phyloP scores from a whole-genome alignment of 2,888 invertebrate genomes.

The Achlya flavicornis region DNA sequence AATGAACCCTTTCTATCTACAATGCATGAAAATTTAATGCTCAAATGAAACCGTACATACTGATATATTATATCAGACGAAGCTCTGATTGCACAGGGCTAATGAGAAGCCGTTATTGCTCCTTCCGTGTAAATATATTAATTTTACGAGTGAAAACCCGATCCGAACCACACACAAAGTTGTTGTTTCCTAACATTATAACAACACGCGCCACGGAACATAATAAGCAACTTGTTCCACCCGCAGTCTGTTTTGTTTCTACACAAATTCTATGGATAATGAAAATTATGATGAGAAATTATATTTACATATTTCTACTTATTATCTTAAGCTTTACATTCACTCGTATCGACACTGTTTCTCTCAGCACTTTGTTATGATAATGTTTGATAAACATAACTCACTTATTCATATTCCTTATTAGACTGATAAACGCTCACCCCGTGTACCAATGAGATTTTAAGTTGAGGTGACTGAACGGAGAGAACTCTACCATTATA shows the following conservation, averaged over 20 bases:
- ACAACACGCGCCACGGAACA: constrained; percentile 47
- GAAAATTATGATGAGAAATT: constrained; percentile 40
- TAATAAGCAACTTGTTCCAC: constrained; percentile 46
- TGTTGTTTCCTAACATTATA: constrained; percentile 48
- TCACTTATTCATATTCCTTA: no score
- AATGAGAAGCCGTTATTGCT: constrained; percentile 32
- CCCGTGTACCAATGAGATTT: no score
- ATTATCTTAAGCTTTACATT: not conserved
- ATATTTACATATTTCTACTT: constrained; percentile 15
- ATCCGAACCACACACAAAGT: constrained; percentile 35
- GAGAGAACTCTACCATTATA: no score
- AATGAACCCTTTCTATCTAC: not conserved
- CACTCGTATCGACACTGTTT: not conserved
- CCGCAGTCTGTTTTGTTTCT: constrained; percentile 49
- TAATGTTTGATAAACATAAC: no score
- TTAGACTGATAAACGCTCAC: no score
- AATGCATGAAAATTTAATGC: not conserved
- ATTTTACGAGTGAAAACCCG: constrained; percentile 45
- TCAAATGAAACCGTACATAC: not conserved
- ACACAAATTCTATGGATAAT: constrained; percentile 45
- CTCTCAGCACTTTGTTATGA: not conserved
- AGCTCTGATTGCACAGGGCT: constrained; percentile 13
- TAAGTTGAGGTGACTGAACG: no score
- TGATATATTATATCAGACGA: constrained; percentile 8
- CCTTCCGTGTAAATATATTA: constrained; percentile 44